These are phyloP conservation scores for Isichthys henryi DNA, from an alignment of 2,113 vertebrate species.

Conservation along the genomic window DNA sequence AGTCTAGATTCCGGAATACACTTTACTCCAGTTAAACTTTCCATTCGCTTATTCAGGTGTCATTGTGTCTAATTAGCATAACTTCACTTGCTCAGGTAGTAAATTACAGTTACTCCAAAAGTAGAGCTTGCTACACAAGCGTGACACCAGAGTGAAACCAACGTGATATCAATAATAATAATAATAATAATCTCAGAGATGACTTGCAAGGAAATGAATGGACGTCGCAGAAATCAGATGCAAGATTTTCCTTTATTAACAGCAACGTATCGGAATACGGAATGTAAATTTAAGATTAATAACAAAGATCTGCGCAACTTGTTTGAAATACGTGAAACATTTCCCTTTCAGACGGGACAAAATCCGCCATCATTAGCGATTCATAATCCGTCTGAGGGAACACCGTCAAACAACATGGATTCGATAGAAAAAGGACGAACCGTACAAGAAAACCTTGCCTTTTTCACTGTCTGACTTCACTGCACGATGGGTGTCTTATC, in stretches of 20 bases:
- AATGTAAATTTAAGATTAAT: neutral
- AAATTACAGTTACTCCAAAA: neutral
- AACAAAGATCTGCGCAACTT: neutral
- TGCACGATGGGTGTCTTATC: neutral
- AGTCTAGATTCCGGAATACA: neutral
- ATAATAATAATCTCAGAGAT: neutral
- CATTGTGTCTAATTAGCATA: neutral
- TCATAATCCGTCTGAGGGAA: neutral
- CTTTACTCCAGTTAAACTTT: neutral
- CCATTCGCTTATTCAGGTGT: neutral
- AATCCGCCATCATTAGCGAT: neutral
- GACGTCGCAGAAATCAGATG: neutral
- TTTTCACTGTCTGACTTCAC: neutral
- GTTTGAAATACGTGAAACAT: neutral
- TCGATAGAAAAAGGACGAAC: neutral
- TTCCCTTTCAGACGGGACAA: neutral
- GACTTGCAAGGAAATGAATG: neutral
- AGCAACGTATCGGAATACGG: neutral
- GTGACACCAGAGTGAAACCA: neutral
- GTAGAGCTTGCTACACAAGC: neutral
- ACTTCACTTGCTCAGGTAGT: neutral
- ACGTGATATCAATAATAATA: neutral
- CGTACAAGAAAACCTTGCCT: neutral
- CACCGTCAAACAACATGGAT: neutral
- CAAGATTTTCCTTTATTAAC: neutral